Conservation (phyloP, 2,113 vertebrate species). For the Clarias macrocephalus region DNA sequence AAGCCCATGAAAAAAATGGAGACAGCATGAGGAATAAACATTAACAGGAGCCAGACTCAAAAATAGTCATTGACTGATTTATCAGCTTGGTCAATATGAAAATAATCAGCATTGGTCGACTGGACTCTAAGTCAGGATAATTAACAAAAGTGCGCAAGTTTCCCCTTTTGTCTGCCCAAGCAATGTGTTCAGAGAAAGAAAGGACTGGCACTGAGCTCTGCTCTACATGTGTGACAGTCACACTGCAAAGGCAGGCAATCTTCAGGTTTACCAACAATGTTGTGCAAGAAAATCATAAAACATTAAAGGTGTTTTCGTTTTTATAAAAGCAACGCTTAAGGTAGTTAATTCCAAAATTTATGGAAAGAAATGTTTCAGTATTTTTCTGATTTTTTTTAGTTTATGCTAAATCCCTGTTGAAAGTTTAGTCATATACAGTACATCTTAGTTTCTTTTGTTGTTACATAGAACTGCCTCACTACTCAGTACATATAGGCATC, state of each 20-base stretch:
- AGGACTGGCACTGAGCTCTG: not conserved
- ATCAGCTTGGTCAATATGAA: not conserved
- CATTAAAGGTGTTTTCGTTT: not conserved
- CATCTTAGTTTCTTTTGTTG: too few relatives aligned
- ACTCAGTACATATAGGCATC: not conserved
- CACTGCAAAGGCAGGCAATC: not conserved
- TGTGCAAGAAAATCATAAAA: not conserved
- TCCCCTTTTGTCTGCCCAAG: not conserved
- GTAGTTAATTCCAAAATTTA: not conserved
- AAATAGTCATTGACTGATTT: not conserved
- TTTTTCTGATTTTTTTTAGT: too few relatives aligned
- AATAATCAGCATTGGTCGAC: not conserved
- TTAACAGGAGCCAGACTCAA: not conserved
- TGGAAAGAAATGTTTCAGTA: not conserved
- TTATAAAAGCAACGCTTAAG: not conserved
- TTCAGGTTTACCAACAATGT: not conserved
- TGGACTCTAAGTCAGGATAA: not conserved
- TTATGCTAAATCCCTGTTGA: too few relatives aligned
- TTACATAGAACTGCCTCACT: too few relatives aligned
- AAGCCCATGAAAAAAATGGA: not conserved
- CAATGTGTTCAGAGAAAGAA: not conserved
- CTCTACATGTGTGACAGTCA: not conserved
- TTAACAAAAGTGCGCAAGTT: not conserved
- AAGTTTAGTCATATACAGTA: too few relatives aligned
- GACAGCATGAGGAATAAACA: not conserved